phyloP scores from a whole-genome alignment of 1,140 invertebrate species.

The Aphelenchoides besseyi region DNA sequence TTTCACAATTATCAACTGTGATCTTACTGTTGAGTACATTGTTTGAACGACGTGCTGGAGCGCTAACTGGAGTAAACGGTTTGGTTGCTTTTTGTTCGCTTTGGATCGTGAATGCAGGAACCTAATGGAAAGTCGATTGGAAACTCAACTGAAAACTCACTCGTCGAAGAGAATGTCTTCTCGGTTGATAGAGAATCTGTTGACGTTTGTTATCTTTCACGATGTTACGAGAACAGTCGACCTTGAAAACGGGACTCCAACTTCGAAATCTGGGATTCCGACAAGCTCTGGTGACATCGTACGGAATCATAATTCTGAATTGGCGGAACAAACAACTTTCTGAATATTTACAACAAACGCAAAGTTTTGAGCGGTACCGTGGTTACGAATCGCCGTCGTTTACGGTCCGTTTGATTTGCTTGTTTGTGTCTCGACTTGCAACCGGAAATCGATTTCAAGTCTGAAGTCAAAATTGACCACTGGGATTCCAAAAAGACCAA shows the following conservation, averaged over 20 bases:
- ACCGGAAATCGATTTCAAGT: too few species aligned
- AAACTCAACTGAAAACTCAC: slow-evolving; percentile 12
- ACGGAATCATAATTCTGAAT: slow-evolving; percentile 32
- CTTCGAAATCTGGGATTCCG: slow-evolving; percentile 32
- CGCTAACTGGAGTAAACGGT: slow-evolving; percentile 32
- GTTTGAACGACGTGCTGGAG: neutral
- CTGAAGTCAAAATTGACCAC: too few species aligned
- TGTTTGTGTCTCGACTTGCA: too few species aligned
- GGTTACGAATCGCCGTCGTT: too few species aligned
- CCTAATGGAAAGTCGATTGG: slow-evolving; percentile 6
- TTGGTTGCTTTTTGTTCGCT: slow-evolving; percentile 26
- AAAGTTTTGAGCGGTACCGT: too few species aligned
- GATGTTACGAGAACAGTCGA: slow-evolving; percentile 17
- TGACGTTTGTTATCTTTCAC: slow-evolving; percentile 31
- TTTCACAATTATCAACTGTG: neutral
- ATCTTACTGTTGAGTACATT: neutral
- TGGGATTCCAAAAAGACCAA: too few species aligned
- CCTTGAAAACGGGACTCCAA: slow-evolving; percentile 28
- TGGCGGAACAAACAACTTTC: too few species aligned
- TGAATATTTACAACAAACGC: too few species aligned
- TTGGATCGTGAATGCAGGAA: slow-evolving; percentile 35
- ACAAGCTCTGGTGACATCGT: slow-evolving; percentile 27
- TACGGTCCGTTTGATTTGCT: too few species aligned
- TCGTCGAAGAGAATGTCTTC: slow-evolving; percentile 27
- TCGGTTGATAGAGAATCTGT: slow-evolving; percentile 28